Evolutionary conservation across 1,140 invertebrate species (phyloP).

Genomic region (Drosophila takahashii): DNA sequence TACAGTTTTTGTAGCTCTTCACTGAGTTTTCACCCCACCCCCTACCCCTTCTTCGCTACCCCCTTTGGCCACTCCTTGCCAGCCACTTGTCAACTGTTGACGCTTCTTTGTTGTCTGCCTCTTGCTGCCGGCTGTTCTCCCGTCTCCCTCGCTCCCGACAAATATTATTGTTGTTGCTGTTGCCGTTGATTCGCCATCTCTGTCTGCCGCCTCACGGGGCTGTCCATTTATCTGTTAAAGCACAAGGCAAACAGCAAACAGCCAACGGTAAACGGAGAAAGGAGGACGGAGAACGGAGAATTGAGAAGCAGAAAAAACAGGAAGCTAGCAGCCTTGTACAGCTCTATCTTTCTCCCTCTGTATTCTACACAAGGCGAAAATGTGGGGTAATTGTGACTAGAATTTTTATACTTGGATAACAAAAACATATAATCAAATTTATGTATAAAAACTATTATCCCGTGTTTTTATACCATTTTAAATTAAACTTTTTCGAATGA

Average conservation of each 20-base stretch:
- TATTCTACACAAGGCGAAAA: neutral
- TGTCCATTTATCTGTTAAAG: slow-evolving; percentile 77
- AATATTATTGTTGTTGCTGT: slow-evolving; percentile 3
- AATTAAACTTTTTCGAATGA: too few relatives aligned
- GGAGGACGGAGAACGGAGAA: slow-evolving; percentile 6
- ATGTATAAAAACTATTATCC: too few relatives aligned
- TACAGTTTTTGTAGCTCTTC: slow-evolving; percentile 35
- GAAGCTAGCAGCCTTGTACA: slow-evolving; percentile 56
- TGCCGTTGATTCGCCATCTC: slow-evolving; percentile 67
- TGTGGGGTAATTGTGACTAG: neutral
- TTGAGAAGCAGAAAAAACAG: slow-evolving; percentile 21
- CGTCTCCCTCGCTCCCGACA: too few relatives aligned
- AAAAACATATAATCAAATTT: too few relatives aligned
- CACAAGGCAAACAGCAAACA: slow-evolving; percentile 49
- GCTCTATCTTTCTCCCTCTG: slow-evolving; percentile 1
- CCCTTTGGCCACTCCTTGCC: slow-evolving; percentile 16
- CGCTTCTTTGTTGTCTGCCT: slow-evolving; percentile 60
- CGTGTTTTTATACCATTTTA: too few relatives aligned
- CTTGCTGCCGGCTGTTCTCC: slow-evolving; percentile 37
- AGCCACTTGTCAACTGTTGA: slow-evolving; percentile 77
- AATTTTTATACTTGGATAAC: too few relatives aligned
- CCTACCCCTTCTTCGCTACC: neutral
- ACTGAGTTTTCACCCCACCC: too few relatives aligned
- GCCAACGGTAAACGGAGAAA: slow-evolving; percentile 36
- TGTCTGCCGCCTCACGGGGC: slow-evolving; percentile 46